Base-by-base conservation (phyloP, 2,113 vertebrate genomes). In the Pangasianodon hypophthalmus region DNA sequence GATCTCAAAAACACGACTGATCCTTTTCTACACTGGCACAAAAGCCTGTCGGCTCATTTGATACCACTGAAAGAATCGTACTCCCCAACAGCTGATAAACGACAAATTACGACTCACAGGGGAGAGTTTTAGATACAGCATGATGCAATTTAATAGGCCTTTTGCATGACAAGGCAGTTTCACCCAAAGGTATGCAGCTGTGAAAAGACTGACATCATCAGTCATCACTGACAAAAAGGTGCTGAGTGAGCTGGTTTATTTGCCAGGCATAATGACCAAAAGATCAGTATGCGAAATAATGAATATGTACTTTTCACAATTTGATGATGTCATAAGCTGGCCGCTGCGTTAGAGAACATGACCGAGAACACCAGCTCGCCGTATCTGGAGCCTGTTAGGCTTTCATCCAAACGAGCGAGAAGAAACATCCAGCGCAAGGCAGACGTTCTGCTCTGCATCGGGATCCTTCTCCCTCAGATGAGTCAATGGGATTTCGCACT, bases 351-450 rank as follows among this genome's bases (percentile, higher is more conserved):
- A 83, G 82, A 81, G 41, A 82, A 71, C 89, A 48, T 80, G 8
- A 32, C 26, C 26, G 71, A 89, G 41, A 88, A 87, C 60, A 88
- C 50, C 88, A 93, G 84, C 41, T 79, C 26, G 86, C 93, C 91
- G 92, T 94, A 93, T 92, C 91, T 93, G 91, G 80, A 85, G 90
- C 88, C 48, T 87, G 90, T 93, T 88, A 77, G 93, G 92, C 92
- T 84, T 88, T 84, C 84, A 87, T 93, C 93, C 93, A 95, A 93
- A 91, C 93, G 91, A 92, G 85, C 71, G 54, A 94, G 90, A 92
- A 91, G 86, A 91, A 92, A 94, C 91, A 94, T 91, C 60, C 84
- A 86, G 37, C 1, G 19, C 41, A 64, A 87, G 75, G 80, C 18
- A 52, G 80, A 88, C 37, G 21, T 85, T 19, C 21, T 82, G 9